Evolutionary conservation across 2,888 invertebrate genomes (phyloP), one percentile per base, ranked within the genome.

Genomic region (Scaptomyza reducta): DNA sequence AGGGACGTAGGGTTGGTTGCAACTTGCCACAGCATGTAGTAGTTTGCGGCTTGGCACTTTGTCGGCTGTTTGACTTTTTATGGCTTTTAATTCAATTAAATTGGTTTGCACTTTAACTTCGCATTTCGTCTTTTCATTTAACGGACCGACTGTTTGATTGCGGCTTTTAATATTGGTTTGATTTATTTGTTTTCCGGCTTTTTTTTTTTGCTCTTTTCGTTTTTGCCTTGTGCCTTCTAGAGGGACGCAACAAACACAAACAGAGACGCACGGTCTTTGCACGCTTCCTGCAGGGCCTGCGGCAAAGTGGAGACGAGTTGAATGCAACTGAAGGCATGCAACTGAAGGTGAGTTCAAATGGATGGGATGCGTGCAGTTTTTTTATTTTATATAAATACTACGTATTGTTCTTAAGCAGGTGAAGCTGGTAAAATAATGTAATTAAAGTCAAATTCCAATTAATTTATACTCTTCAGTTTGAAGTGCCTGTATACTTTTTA

Each of bases 251-350:
- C 82, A 91, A 91, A 71, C 87, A 89, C 74, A 91, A 91, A 79
- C 88, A 91, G 79, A 86, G 91, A 67, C 89, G 91, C 59, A 91
- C 91, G 63, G 91, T 91, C 68, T 91, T 91, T 74, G 90, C 91
- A 41, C 89, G 91, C 40, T 91, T 91, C 70, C 87, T 91, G 71
- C 91, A 90, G 68, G 91, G 91, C 58, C 84, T 91, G 59, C 87
- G 91, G 70, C 91, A 91, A 58, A 90, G 88, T 69, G 91, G 88
- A 60, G 91, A 91, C 77, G 91, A 91, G 70, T 88, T 91, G 57
- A 90, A 90, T 78, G 91, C 90, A 62, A 88, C 87, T 65, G 91
- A 91, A 85, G 91, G 91, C 84, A 91, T 91, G 90, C 91, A 91
- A 87, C 80, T 91, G 76, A 91, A 91, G 90, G 91, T 91, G 87